These are phyloP conservation scores for Capitulum mitella DNA, from an alignment of 2,888 invertebrate genomes.

Conservation along the genomic window DNA sequence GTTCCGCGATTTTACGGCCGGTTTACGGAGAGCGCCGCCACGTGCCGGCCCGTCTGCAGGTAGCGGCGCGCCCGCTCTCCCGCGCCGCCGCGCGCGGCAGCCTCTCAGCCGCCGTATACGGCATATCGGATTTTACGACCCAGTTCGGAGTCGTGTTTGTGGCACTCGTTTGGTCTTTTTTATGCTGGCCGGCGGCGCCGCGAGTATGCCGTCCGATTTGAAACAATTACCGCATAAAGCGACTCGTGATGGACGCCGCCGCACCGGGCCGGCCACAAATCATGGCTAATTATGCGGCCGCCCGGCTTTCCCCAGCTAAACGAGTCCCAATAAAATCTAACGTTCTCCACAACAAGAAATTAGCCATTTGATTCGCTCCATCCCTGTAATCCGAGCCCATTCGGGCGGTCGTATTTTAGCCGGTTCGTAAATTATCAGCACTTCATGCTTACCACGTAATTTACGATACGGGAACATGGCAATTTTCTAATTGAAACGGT, in stretches of 20 bases:
- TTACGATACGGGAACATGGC: slow-evolving; percentile 21
- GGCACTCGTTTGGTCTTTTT: slow-evolving; percentile 10
- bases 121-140: slow-evolving; percentile 18
- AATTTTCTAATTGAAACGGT: slow-evolving; percentile 17
- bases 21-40: neutral
- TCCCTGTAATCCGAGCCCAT: slow-evolving; percentile 23
- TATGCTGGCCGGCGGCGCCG: neutral
- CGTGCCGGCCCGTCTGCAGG: neutral
- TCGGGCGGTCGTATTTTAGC: neutral
- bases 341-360: slow-evolving; percentile 22
- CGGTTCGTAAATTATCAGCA: slow-evolving; percentile 21
- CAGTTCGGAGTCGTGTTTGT: slow-evolving; percentile 16
- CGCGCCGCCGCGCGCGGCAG: neutral
- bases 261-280: neutral
- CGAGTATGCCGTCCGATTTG: neutral
- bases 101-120: neutral
- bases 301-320: slow-evolving; percentile 5
- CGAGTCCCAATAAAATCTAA: slow-evolving; percentile 22
- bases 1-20: neutral
- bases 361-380: slow-evolving; percentile 16
- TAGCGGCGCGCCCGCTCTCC: no score
- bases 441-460: slow-evolving; percentile 22
- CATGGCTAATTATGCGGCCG: slow-evolving; percentile 7
- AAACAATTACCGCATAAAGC: slow-evolving; percentile 22
- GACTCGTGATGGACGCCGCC: neutral